phyloP scores from a whole-genome alignment of 2,797 vertebrate genomes.

The Tapera naevia region DNA sequence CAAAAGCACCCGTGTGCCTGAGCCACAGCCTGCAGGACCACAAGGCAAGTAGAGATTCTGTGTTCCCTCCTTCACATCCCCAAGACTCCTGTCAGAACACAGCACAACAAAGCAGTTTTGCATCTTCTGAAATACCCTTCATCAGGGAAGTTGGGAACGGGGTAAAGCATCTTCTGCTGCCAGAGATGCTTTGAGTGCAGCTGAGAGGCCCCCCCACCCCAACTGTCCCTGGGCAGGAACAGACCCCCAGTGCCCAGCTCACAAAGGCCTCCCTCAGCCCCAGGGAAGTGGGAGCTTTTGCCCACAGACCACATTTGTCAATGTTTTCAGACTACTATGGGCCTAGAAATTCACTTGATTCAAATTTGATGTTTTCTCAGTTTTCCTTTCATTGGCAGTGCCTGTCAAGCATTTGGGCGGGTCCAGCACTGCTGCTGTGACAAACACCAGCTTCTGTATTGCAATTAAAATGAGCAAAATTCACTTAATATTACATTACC shows the following conservation, averaged over 20 bases:
- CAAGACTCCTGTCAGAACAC: no score
- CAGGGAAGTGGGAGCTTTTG: not conserved
- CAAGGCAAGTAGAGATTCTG: no score
- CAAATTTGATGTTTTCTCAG: not conserved
- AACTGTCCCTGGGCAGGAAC: not conserved
- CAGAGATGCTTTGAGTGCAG: not conserved
- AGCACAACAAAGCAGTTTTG: not conserved
- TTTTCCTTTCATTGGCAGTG: not conserved
- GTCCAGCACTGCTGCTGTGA: not conserved
- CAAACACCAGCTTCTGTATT: not conserved
- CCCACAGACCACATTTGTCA: fast-evolving
- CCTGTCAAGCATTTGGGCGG: not conserved
- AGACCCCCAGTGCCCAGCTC: not conserved
- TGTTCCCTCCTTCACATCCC: not conserved
- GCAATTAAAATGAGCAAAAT: not conserved
- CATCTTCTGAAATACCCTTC: not conserved
- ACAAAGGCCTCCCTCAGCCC: not conserved
- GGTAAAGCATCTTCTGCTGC: not conserved
- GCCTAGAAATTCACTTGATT: not conserved
- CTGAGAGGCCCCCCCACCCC: not conserved
- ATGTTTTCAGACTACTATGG: not conserved
- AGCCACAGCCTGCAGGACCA: not conserved
- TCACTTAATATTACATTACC: not conserved
- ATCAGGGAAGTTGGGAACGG: not conserved
- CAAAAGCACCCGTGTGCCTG: fast-evolving